Conservation (phyloP, 2,113 vertebrate genomes). For the Sardina pilchardus region DNA sequence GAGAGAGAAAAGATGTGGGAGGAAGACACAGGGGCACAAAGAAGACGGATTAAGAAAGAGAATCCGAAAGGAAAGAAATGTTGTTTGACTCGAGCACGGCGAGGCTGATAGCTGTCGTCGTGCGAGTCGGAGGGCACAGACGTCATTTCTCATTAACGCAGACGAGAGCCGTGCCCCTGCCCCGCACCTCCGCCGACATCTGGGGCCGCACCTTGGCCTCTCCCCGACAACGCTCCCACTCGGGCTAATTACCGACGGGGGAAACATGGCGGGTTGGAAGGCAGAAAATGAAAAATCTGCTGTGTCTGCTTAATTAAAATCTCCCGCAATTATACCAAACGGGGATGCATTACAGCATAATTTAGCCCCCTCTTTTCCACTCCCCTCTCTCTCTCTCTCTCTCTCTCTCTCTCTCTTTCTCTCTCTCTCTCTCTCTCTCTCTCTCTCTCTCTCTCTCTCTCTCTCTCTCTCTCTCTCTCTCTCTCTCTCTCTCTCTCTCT, state of each 20-base stretch:
- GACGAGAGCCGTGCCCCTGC: conserved; percentile 44
- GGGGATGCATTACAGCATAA: conserved; percentile 55
- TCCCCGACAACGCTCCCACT: conserved; percentile 63
- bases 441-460: conserved; percentile 12
- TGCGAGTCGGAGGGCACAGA: conserved; percentile 42
- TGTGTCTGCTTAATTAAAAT: conserved; percentile 73
- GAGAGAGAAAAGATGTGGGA: too few relatives aligned
- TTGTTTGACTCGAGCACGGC: neutral
- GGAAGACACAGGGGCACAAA: neutral
- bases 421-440: neutral
- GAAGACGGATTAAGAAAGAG: neutral
- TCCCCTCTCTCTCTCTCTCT: conserved; percentile 41
- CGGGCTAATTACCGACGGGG: conserved; percentile 68
- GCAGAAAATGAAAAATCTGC: conserved; percentile 52
- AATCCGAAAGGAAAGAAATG: neutral
- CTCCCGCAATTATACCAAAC: conserved; percentile 51
- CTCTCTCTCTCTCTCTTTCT: neutral
- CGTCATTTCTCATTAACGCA: conserved; percentile 65
- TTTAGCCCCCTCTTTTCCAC: conserved; percentile 22
- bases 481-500: neutral
- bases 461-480: conserved; percentile 45
- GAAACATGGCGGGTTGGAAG: conserved; percentile 55
- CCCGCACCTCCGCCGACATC: conserved; percentile 60
- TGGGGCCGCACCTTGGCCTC: conserved; percentile 59
- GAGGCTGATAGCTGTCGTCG: conserved; percentile 35